Evolutionary conservation across 2,888 invertebrate species (phyloP), one percentile per base, ranked within the genome.

Genomic region (Teinopalpus imperialis): DNA sequence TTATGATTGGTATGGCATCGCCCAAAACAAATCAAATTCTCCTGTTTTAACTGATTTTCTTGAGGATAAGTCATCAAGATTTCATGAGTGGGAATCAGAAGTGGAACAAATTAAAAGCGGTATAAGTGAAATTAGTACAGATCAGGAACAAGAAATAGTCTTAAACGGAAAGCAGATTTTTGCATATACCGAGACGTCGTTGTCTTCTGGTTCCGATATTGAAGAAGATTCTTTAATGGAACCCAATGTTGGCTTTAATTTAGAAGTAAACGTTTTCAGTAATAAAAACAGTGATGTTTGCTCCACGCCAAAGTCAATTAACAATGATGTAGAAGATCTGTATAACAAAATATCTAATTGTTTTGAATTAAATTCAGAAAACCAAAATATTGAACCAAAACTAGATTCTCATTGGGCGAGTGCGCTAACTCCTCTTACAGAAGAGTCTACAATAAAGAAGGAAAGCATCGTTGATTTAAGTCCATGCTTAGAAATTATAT

Each of bases 171-270:
- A 3, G 74, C 66, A 49, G 66, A 66, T 12, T 66, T 60, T 32
- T n/a, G n/a, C n/a, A n/a, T n/a, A n/a, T n/a, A n/a, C n/a, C n/a
- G 69, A 68, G 4, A 56, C 54, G 5, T 64, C 69, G 3, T 52
- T 53, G 1, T 57, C 55, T 43, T 57, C 43, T 24, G 59, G 59
- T 48, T 66, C 74, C 1, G 79, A 83, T 45, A 61, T 83, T 1
- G 86, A 85, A 41, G 77, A 75, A 49, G 86, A 86, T 52, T 87
- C 86, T 1, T 62, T 86, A n/a, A 69, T 70, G 54, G 73, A 69
- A 54, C 52, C 53, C 16, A 48, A 53, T 8, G 43, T 48, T 31
- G 23, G 13, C 5, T 51, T 56, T 21, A 43, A 48, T 40, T 1
- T 13, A 6, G 18, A 7, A 31, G 10, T 18, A n/a, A 37, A 37